Evolutionary conservation across 1,140 invertebrate genomes (phyloP).

Genomic region (Aphidius ervi): DNA sequence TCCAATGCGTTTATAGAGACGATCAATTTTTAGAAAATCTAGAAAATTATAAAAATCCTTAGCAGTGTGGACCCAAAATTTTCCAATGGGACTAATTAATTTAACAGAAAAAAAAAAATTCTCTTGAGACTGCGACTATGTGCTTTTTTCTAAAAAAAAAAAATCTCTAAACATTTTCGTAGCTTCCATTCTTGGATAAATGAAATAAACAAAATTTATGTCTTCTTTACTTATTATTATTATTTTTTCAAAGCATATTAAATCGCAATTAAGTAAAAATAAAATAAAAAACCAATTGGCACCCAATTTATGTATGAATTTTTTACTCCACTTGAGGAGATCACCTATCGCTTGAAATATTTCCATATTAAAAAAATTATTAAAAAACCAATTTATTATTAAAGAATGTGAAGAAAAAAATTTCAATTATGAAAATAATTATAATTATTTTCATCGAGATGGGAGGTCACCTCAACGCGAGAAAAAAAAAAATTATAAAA

Average conservation of each 20-base stretch:
- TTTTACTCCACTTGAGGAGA: too few species aligned
- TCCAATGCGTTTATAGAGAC: neutral
- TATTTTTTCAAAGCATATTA: too few species aligned
- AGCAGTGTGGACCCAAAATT: neutral
- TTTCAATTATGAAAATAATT: constrained; percentile 8
- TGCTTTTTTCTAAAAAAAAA: too few species aligned
- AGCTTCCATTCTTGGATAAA: too few species aligned
- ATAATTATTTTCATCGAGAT: neutral
- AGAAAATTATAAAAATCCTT: too few species aligned
- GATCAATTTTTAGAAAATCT: neutral
- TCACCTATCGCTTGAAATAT: constrained; percentile 2
- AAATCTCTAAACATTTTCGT: too few species aligned
- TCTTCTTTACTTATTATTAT: too few species aligned
- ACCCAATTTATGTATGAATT: neutral
- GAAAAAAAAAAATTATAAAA: constrained; percentile 15
- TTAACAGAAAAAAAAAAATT: neutral
- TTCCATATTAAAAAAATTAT: constrained; percentile 1
- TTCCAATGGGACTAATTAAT: neutral
- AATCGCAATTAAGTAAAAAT: too few species aligned
- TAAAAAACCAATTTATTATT: neutral
- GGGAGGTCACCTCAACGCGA: constrained; percentile 11
- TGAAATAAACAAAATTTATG: too few species aligned
- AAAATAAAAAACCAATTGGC: neutral
- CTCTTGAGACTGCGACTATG: neutral
- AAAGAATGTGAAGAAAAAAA: neutral